phyloP scores from a whole-genome alignment of 2,113 vertebrate species.

The Ranitomeya variabilis region DNA sequence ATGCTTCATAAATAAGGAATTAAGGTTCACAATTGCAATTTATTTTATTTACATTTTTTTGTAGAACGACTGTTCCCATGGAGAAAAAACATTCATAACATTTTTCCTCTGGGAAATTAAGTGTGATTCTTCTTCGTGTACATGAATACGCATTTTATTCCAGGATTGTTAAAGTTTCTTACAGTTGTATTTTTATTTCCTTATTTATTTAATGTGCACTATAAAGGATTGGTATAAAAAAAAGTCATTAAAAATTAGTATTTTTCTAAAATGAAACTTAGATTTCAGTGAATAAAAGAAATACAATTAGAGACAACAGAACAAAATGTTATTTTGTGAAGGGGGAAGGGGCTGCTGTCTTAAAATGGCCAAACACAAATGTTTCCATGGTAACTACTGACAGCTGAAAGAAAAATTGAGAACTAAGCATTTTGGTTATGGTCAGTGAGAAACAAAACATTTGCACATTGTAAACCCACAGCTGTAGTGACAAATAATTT shows the following conservation, averaged over 20 bases:
- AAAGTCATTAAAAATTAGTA: background rate
- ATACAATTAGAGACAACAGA: background rate
- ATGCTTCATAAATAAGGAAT: background rate
- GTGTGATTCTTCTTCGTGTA: background rate
- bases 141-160: background rate
- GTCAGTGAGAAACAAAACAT: constrained; percentile 28
- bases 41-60: background rate
- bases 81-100: background rate
- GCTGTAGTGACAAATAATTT: background rate
- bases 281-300: background rate
- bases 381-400: constrained; percentile 42
- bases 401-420: constrained; percentile 30
- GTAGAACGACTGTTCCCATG: background rate
- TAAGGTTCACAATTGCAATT: background rate
- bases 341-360: constrained; percentile 16
- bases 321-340: constrained; percentile 18
- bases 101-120: constrained; percentile 30
- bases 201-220: background rate
- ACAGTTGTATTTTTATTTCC: background rate
- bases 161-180: background rate
- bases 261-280: background rate
- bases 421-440: constrained; percentile 40
- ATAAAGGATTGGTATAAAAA: too few species aligned
- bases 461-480: background rate
- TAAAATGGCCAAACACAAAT: constrained; percentile 22